Evolutionary conservation across 1,140 invertebrate genomes (phyloP).

Genomic region (Steinernema khuongi): DNA sequence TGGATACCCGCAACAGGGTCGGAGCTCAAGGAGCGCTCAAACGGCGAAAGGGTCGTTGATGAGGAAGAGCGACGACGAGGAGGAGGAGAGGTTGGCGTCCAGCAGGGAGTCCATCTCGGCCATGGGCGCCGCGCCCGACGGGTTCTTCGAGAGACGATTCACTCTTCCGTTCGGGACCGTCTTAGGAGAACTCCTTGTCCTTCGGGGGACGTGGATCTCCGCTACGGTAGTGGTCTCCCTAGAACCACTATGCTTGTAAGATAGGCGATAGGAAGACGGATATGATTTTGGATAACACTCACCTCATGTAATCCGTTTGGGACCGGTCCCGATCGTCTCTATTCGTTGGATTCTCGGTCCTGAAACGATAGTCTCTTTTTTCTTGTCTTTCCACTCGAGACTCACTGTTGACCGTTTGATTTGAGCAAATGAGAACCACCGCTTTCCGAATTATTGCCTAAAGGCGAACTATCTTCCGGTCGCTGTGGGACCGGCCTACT

Average conservation of each 20-base stretch:
- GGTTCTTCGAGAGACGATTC: not conserved
- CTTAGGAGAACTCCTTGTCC: not conserved
- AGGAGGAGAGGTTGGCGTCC: slow-evolving; percentile 3
- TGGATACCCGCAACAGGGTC: not conserved
- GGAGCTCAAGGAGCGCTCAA: not conserved
- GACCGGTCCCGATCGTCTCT: too few relatives aligned
- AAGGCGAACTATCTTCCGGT: too few relatives aligned
- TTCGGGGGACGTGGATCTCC: not conserved
- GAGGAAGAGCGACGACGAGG: slow-evolving; percentile 3
- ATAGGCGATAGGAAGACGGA: too few relatives aligned
- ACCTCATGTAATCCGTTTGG: too few relatives aligned
- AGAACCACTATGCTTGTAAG: too few relatives aligned
- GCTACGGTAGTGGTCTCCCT: not conserved
- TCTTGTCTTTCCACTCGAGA: too few relatives aligned
- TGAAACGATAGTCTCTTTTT: too few relatives aligned
- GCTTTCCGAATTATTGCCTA: too few relatives aligned
- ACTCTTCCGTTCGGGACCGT: not conserved
- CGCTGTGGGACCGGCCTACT: not conserved
- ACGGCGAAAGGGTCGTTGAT: slow-evolving; percentile 5
- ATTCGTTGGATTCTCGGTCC: too few relatives aligned
- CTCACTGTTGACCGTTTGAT: too few relatives aligned
- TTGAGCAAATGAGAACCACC: too few relatives aligned
- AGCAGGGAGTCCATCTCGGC: not conserved
- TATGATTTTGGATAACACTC: too few relatives aligned
- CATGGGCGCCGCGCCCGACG: not conserved